A percentile compares a stretch with the other conserved stretches of the same genome.
phyloP scores from a whole-genome alignment of 2,797 vertebrate species.

The Cyprinodon diabolis region DNA sequence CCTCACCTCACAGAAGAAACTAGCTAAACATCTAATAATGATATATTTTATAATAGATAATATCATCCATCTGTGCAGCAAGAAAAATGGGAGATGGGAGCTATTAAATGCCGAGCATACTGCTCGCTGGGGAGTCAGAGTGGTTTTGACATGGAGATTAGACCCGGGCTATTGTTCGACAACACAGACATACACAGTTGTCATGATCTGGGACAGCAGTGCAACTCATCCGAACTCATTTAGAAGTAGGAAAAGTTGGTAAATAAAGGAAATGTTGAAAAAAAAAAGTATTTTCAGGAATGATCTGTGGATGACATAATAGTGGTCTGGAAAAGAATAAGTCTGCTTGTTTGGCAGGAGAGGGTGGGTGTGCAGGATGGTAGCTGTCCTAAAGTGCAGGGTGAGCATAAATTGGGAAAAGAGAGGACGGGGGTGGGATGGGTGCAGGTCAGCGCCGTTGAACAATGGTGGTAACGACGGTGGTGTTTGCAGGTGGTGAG shows the following conservation, averaged over 20 bases:
- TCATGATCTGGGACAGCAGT: constrained; percentile 88
- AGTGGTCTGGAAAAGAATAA: constrained; percentile 86
- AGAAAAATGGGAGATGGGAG: constrained; percentile 81
- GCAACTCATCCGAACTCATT: constrained; percentile 85
- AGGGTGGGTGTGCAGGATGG: constrained; percentile 44
- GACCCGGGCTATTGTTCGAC: constrained; percentile 94
- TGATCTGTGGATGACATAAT: constrained; percentile 93
- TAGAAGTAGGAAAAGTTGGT: constrained; percentile 68
- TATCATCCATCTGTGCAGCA: constrained; percentile 66
- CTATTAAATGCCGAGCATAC: constrained; percentile 97
- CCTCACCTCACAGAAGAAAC: constrained; percentile 90
- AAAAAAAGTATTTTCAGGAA: constrained; percentile 86
- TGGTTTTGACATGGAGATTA: constrained; percentile 99
- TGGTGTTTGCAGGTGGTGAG: constrained; percentile 32
- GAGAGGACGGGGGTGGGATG: constrained; percentile 66
- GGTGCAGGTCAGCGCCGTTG: constrained; percentile 82
- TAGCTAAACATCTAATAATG: constrained; percentile 79
- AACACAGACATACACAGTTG: constrained; percentile 88
- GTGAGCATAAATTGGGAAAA: constrained; percentile 74
- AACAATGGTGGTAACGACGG: constrained; percentile 56
- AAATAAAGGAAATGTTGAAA: constrained; percentile 42
- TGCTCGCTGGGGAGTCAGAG: constrained; percentile 97
- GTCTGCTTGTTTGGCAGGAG: constrained; percentile 90
- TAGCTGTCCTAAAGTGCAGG: constrained; percentile 72
- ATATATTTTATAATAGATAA: neutral